These are phyloP conservation scores for Rhaphigaster nebulosa DNA, from an alignment of 2,888 invertebrate species.

Conservation along the genomic window DNA sequence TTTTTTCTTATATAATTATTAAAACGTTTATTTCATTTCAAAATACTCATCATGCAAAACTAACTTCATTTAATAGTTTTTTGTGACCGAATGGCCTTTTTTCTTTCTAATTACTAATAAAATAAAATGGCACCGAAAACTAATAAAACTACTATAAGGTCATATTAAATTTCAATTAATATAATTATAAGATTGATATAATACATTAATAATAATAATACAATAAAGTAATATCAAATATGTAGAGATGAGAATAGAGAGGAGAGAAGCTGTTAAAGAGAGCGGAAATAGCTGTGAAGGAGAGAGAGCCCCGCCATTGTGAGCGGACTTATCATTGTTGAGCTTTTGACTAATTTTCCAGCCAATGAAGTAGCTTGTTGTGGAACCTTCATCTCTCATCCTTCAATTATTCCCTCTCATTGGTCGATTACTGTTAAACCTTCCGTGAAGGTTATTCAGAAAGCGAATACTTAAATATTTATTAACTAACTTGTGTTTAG, in stretches of 20 bases:
- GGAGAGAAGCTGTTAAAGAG: not conserved
- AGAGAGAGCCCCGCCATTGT: not conserved
- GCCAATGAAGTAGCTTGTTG: not conserved
- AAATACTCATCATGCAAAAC: too few relatives aligned
- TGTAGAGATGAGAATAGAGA: not conserved
- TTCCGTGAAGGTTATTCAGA: not conserved
- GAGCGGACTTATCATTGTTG: not conserved
- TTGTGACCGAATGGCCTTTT: too few relatives aligned
- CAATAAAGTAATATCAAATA: not conserved
- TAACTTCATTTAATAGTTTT: too few relatives aligned
- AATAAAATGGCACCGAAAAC: too few relatives aligned
- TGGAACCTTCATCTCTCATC: not conserved
- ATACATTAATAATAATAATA: not conserved
- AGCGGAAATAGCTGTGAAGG: not conserved
- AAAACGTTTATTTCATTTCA: too few relatives aligned
- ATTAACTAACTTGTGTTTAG: too few relatives aligned
- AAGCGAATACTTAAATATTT: too few relatives aligned
- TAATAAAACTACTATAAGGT: too few relatives aligned
- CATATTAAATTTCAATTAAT: too few relatives aligned
- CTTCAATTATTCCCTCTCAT: not conserved
- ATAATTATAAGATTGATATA: not conserved
- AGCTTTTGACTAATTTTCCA: constrained; percentile 24
- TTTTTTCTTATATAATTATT: too few relatives aligned
- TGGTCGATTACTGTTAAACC: not conserved
- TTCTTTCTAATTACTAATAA: too few relatives aligned